phyloP scores from a whole-genome alignment of 2,888 invertebrate genomes.

The Herminia tarsipennalis region DNA sequence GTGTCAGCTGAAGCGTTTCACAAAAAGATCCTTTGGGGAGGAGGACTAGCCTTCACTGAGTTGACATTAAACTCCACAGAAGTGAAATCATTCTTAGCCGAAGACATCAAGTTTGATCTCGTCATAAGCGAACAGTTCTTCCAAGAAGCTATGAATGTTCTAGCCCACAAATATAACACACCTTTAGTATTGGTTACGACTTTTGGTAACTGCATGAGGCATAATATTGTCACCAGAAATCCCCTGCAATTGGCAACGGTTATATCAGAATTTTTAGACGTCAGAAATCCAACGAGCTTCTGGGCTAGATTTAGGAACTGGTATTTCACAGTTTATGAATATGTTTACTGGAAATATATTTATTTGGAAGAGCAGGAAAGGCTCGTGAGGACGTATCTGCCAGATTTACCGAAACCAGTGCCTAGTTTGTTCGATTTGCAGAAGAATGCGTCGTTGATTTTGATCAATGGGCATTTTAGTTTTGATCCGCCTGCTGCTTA shows the following conservation, averaged over 20 bases:
- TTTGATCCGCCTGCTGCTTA: slow-evolving; percentile 76
- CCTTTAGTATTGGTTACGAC: slow-evolving; percentile 72
- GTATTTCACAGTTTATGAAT: slow-evolving; percentile 71
- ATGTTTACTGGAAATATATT: slow-evolving; percentile 70
- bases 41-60: slow-evolving; percentile 68
- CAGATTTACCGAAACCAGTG: slow-evolving; percentile 62
- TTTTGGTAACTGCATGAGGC: slow-evolving; percentile 75
- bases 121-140: slow-evolving; percentile 80
- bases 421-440: slow-evolving; percentile 73
- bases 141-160: slow-evolving; percentile 72
- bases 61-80: slow-evolving; percentile 62
- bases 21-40: slow-evolving; percentile 65
- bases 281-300: slow-evolving; percentile 82
- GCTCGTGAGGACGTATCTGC: slow-evolving; percentile 66
- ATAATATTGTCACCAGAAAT: slow-evolving; percentile 68
- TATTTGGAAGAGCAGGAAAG: slow-evolving; percentile 68
- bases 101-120: slow-evolving; percentile 73
- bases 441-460: slow-evolving; percentile 68
- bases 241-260: slow-evolving; percentile 73
- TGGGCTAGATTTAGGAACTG: slow-evolving; percentile 79
- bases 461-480: slow-evolving; percentile 82
- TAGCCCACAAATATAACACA: slow-evolving; percentile 77
- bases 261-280: slow-evolving; percentile 65
- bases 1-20: slow-evolving; percentile 69
- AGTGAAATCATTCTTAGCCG: slow-evolving; percentile 59